Base-by-base conservation (phyloP, 2,797 vertebrate genomes). In the Pseudochaenichthys georgianus region DNA sequence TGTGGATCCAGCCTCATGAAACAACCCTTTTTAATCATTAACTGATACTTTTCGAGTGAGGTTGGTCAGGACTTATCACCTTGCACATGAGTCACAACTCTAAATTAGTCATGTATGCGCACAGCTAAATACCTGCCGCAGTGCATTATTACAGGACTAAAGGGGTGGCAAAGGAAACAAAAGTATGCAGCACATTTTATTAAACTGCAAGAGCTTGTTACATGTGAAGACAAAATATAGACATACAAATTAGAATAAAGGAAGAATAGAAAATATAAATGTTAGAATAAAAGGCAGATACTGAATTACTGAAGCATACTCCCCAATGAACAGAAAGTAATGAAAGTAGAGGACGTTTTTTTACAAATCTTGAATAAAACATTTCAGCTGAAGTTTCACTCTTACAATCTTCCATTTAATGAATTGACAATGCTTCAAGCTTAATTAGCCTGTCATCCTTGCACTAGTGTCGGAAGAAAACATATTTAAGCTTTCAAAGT, bases 381-480 rank as follows among this genome's bases (percentile, higher is more conserved):
- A 72, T 68, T 81, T 76, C 41, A 21, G 53, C 55, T 79, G 52
- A 82, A 82, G 60, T 76, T 62, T 73, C 53, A 7, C 31, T 63
- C 73, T 23, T 23, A 23, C 23, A 3, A 23, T 21, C 21, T 73
- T 51, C 66, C 61, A 47, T 89, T 75, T 76, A 82, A 80, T 80
- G 59, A 87, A 88, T 77, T 83, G 70, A 84, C 84, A 87, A 79
- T 76, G 75, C 88, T 74, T 81, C 57, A 71, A 78, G 69, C 69
- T 55, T 84, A 87, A 86, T 87, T 81, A 80, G 69, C 68, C 78
- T 78, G 76, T 89, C 85, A 84, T 83, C 46, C 68, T 83, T 70
- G 68, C 45, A 3, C 43, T 0, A 13, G 82, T 83, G 78, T 86
- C 82, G 73, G 62, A 82, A 45, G 38, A 65, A 82, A 87, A 78